Evolutionary conservation across 1,140 invertebrate species (phyloP).

Genomic region (Carcinoscorpius rotundicauda): DNA sequence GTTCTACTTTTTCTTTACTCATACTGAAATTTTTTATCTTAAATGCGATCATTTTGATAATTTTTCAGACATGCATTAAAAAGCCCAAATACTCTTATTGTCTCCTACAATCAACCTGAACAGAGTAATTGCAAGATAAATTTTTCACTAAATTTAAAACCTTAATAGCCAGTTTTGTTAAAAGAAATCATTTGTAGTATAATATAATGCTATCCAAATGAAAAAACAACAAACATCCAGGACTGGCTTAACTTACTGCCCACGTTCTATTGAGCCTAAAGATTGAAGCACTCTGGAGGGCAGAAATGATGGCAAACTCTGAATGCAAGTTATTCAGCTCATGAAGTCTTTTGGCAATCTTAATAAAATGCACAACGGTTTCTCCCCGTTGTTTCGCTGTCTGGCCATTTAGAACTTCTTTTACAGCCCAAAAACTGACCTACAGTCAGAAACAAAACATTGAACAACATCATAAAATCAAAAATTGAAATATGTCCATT

Average conservation of each 20-base stretch:
- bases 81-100: too few relatives aligned
- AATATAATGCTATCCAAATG: too few relatives aligned
- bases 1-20: too few relatives aligned
- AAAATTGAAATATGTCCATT: too few relatives aligned
- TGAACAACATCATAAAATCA: too few relatives aligned
- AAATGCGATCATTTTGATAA: too few relatives aligned
- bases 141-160: too few relatives aligned
- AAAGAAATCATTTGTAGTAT: neutral
- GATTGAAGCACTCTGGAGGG: conserved; percentile 78
- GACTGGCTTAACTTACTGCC: conserved; percentile 32
- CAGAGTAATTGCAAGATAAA: too few relatives aligned
- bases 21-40: too few relatives aligned
- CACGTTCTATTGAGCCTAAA: conserved; percentile 51
- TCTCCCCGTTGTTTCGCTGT: conserved; percentile 68
- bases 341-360: conserved; percentile 75
- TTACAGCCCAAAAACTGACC: conserved; percentile 76
- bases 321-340: conserved; percentile 88
- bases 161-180: conserved; percentile 5
- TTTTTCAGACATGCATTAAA: too few relatives aligned
- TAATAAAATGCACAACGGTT: conserved; percentile 75
- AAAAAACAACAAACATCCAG: too few relatives aligned
- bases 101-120: too few relatives aligned
- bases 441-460: conserved; percentile 27
- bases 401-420: conserved; percentile 64
- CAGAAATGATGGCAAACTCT: conserved; percentile 81